Base-by-base conservation (phyloP, 2,113 vertebrate genomes). In the Emydocephalus ijimae region DNA sequence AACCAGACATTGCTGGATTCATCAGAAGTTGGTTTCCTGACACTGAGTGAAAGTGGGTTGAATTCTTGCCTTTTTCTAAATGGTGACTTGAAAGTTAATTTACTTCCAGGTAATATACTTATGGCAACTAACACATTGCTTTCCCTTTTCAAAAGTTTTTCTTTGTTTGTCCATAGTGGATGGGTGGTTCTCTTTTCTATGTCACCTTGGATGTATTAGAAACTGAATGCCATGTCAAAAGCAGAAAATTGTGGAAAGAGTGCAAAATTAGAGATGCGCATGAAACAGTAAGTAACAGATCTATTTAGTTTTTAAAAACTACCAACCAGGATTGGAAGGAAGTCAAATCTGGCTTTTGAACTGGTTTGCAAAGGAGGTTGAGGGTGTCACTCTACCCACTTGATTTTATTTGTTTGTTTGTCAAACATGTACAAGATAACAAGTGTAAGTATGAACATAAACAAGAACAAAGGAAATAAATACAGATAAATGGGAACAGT, bases 201-300 rank as follows among this genome's bases (percentile, higher is more conserved):
- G 90, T 98, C 56, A 93, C 91, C 0, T 23, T 98, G 95, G 97
- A 98, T 0, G 97, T 98, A 34, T 34, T 95, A 55, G 97, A 98
- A 91, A 97, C 96, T 0, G 20, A 69, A 52, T 98, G 98, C 26
- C 97, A 97, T 0, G 97, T 98, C 50, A 96, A 96, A 91, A 98
- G 96, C 92, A 96, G 11, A 74, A 97, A 91, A 91, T 0, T 89
- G 0, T 96, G 95, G 96, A 96, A 95, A 92, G 56, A 96, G 1
- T 98, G 97, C 43, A 0, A 0, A 0, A 4, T 1, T 52, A 96
- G 96, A 93, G 0, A 0, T 0, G 0, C 81, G 15, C 90, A 96
- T 69, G 0, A 14, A n/a, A 89, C 91, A 0, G 98, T 97, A 96
- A 97, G 97, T 90, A 87, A 90, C 91, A 87, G 1, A 86, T 93